Percentiles rank a stretch among this genome's conserved stretches.
These are phyloP conservation scores for Malacoraja senta DNA, from an alignment of 2,797 vertebrate genomes.

Conservation along the genomic window DNA sequence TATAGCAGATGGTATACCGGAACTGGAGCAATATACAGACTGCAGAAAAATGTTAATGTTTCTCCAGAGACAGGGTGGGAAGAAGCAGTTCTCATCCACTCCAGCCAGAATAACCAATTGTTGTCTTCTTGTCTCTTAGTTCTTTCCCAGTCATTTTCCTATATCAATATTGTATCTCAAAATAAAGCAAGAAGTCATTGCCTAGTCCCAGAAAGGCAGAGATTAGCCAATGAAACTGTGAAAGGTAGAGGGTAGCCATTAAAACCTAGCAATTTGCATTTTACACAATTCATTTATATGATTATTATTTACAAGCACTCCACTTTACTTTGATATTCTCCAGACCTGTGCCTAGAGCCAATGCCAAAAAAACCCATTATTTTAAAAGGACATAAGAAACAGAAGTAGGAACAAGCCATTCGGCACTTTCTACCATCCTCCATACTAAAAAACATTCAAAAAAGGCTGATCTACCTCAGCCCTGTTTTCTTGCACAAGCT, in stretches of 20 bases:
- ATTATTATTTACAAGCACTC: constrained; percentile 4
- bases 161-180: constrained; percentile 16
- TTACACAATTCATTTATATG: background rate
- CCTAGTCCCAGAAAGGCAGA: background rate
- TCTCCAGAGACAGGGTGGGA: background rate
- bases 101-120: background rate
- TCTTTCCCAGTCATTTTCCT: background rate
- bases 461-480: no score
- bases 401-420: no score
- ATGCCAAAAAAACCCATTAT: background rate
- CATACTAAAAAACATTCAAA: no score
- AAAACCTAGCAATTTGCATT: background rate
- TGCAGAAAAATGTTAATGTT: constrained; percentile 16
- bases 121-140: background rate
- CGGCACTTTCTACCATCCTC: no score
- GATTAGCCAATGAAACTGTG: background rate
- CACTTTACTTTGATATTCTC: background rate
- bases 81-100: constrained; percentile 11
- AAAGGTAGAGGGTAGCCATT: background rate
- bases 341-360: background rate
- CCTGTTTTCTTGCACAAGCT: no score
- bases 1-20: background rate
- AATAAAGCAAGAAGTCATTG: background rate
- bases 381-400: background rate
- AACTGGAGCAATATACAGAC: background rate